Evolutionary conservation across 1,140 invertebrate species (phyloP).

Genomic region (Mesaphorura yosii): DNA sequence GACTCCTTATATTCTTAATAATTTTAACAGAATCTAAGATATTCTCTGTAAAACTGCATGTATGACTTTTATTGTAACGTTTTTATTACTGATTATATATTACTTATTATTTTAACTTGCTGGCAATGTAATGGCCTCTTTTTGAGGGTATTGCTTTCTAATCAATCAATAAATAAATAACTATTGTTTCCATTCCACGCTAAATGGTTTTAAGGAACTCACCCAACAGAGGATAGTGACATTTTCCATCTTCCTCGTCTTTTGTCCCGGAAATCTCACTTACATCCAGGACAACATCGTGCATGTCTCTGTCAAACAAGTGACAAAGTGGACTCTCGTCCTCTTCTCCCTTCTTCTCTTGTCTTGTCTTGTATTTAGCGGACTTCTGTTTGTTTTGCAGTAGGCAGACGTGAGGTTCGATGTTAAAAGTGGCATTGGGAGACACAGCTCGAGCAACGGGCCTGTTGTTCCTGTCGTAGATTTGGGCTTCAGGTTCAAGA

Average conservation of each 20-base stretch:
- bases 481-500: neutral
- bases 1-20: too few species aligned
- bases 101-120: too few species aligned
- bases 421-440: neutral
- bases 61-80: too few species aligned
- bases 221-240: constrained; percentile 26
- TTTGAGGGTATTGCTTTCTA: too few species aligned
- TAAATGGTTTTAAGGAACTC: constrained; percentile 6
- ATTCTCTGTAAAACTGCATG: too few species aligned
- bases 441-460: neutral
- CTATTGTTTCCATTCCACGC: neutral
- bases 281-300: constrained; percentile 14
- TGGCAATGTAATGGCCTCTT: too few species aligned
- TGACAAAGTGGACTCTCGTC: constrained; percentile 20
- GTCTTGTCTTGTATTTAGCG: too few species aligned
- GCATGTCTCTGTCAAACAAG: constrained; percentile 19
- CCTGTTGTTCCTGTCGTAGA: neutral
- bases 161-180: neutral
- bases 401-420: constrained; percentile 8
- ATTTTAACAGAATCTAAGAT: too few species aligned
- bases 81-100: too few species aligned
- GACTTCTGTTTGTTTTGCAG: too few species aligned
- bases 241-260: constrained; percentile 11
- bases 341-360: too few species aligned
- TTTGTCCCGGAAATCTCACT: constrained; percentile 12